phyloP scores from a whole-genome alignment of 2,888 invertebrate genomes.

The Colletes collaris region DNA sequence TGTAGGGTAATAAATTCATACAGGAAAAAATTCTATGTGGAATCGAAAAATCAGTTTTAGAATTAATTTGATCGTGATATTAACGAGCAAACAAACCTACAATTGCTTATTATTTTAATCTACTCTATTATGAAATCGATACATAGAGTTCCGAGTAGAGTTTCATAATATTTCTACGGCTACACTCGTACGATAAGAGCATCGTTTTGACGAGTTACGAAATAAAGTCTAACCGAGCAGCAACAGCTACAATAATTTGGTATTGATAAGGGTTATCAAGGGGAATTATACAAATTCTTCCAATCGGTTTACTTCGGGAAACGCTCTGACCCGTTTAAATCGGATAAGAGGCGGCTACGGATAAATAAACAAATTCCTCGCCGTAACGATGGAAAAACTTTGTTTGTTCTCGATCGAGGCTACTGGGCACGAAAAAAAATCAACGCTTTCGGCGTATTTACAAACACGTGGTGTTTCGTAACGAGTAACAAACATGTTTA shows the following conservation, averaged over 20 bases:
- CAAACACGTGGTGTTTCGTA: conserved; percentile 6
- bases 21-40: no score
- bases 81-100: no score
- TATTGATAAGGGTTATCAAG: conserved; percentile 25
- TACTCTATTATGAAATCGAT: neutral
- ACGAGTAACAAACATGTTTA: conserved; percentile 14
- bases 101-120: no score
- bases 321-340: conserved; percentile 18
- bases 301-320: neutral
- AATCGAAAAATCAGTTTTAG: no score
- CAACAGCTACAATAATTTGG: neutral
- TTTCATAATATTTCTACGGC: neutral
- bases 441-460: neutral
- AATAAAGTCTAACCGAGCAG: neutral
- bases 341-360: neutral
- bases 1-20: no score
- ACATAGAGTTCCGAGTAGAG: neutral
- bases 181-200: neutral
- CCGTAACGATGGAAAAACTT: neutral
- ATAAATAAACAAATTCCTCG: neutral
- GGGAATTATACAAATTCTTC: conserved; percentile 11
- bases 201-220: conserved; percentile 6
- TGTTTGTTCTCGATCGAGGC: conserved; percentile 1
- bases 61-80: no score
- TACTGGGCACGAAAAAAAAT: conserved; percentile 5